Evolutionary conservation across 2,888 invertebrate species (phyloP).

Genomic region (Furcula furcula): DNA sequence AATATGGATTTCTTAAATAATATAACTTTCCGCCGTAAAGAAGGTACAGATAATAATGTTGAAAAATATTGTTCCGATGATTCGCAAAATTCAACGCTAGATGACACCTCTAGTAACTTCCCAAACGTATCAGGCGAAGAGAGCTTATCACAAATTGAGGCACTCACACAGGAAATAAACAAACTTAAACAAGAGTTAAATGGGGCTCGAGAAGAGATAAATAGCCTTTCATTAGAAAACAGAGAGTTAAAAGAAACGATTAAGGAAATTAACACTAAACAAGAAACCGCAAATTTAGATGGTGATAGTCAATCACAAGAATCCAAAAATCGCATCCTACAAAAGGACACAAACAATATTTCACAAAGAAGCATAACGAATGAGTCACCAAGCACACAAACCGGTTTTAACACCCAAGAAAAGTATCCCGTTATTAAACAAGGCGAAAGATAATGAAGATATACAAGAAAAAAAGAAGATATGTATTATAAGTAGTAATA

Average conservation of each 20-base stretch:
- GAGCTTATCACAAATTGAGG: neutral
- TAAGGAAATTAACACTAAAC: neutral
- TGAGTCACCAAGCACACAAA: too few species aligned
- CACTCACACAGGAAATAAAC: neutral
- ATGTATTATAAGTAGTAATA: constrained; percentile 3
- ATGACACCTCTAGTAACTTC: neutral
- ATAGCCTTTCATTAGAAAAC: neutral
- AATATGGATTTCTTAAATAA: too few species aligned
- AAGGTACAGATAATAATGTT: too few species aligned
- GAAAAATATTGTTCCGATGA: too few species aligned
- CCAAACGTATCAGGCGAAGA: neutral
- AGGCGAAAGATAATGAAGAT: neutral
- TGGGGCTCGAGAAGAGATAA: neutral
- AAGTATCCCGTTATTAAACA: neutral
- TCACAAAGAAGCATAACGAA: too few species aligned
- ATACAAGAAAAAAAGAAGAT: neutral
- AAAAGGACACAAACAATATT: neutral
- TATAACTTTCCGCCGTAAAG: too few species aligned
- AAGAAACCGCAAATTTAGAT: neutral
- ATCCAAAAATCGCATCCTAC: neutral
- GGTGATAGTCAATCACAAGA: neutral
- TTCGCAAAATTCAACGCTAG: neutral
- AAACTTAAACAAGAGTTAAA: too few species aligned
- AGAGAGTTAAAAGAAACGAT: neutral
- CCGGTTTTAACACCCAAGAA: neutral